Evolutionary conservation across 2,797 vertebrate genomes (phyloP).

Genomic region (Anabacerthia variegaticeps): DNA sequence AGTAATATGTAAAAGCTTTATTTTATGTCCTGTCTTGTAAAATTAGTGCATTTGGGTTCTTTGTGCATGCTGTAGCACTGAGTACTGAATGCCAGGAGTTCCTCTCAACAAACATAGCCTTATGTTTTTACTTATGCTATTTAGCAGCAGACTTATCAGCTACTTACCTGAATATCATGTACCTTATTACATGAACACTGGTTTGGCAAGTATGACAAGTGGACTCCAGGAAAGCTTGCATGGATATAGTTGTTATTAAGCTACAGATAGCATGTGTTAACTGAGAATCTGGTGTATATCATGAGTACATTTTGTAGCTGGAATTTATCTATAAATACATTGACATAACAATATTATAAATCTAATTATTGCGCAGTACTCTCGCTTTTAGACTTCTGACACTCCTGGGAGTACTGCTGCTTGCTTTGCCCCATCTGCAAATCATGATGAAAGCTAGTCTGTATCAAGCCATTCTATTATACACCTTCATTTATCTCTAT

Average conservation of each 20-base stretch:
- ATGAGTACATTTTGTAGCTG: background rate
- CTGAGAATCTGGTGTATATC: background rate
- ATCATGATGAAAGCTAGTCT: background rate
- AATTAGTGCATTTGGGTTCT: background rate
- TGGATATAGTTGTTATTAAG: background rate
- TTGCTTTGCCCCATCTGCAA: background rate
- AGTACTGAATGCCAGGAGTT: background rate
- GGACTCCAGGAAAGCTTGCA: background rate
- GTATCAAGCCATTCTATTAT: background rate
- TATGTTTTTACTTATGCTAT: background rate
- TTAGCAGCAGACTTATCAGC: background rate
- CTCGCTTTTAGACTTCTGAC: background rate
- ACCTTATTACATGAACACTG: background rate
- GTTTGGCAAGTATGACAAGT: background rate
- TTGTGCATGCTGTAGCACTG: background rate
- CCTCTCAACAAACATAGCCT: background rate
- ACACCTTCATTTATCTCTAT: constrained; percentile 18
- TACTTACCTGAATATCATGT: background rate
- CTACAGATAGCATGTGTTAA: background rate
- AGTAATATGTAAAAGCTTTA: background rate
- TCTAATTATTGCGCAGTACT: background rate
- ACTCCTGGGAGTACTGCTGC: background rate
- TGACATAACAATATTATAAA: background rate
- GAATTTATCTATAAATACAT: background rate
- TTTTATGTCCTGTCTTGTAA: background rate